These are phyloP conservation scores for Cynopterus sphinx DNA, from an alignment of 2,797 vertebrate genomes.

Conservation along the genomic window DNA sequence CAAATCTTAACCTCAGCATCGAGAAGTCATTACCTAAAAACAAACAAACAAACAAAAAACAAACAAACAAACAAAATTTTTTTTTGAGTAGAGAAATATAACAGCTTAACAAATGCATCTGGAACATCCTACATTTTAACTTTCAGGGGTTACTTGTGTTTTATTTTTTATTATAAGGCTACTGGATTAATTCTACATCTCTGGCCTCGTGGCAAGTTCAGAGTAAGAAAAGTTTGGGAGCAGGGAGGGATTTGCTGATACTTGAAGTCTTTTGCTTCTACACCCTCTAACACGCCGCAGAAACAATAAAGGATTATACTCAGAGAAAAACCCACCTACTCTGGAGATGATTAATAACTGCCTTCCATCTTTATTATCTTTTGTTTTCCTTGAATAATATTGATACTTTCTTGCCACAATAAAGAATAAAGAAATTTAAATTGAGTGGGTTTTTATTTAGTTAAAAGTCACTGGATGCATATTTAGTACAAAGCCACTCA, in stretches of 20 bases:
- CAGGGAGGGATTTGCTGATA: background rate
- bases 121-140: background rate
- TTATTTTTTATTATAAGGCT: background rate
- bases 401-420: background rate
- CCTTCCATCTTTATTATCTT: background rate
- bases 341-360: background rate
- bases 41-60: background rate
- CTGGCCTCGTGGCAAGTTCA: background rate
- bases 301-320: background rate
- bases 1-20: conserved; percentile 50
- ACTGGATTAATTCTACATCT: background rate
- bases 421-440: background rate
- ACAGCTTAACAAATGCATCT: background rate
- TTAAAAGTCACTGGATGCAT: background rate
- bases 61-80: background rate
- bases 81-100: background rate
- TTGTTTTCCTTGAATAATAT: background rate
- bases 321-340: background rate
- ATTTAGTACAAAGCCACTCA: background rate
- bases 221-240: background rate
- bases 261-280: background rate
- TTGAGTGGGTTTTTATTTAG: background rate
- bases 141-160: background rate
- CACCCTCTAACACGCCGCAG: background rate
- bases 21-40: conserved; percentile 10